phyloP scores from a whole-genome alignment of 2,113 vertebrate species.

The Tinamus guttatus region DNA sequence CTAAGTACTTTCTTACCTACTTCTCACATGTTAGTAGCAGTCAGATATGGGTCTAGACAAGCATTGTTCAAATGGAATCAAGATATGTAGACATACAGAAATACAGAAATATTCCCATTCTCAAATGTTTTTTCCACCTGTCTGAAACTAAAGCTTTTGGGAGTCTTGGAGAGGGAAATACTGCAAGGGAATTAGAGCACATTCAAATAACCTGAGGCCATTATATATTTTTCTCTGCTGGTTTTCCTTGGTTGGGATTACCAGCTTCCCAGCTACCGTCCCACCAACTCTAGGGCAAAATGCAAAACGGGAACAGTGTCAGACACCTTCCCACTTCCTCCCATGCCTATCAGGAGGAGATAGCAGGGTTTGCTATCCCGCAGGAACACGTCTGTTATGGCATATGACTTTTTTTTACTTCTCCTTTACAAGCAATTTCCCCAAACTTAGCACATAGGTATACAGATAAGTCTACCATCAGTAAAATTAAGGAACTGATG shows the following conservation, averaged over 20 bases:
- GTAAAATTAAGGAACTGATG: background rate
- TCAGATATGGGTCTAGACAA: background rate
- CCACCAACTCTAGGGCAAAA: background rate
- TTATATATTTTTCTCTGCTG: background rate
- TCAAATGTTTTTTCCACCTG: background rate
- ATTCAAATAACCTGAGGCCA: background rate
- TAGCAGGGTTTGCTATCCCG: background rate
- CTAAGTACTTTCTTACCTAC: background rate
- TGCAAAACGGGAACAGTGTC: slow-evolving; percentile 18
- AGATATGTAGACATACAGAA: background rate
- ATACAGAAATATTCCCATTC: background rate
- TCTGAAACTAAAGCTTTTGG: background rate
- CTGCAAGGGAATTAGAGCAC: background rate
- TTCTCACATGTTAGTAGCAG: background rate
- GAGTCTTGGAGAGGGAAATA: background rate
- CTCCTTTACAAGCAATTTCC: slow-evolving; percentile 11
- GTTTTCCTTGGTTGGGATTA: background rate
- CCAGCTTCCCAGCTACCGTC: background rate
- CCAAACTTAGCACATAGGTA: background rate
- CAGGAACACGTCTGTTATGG: background rate
- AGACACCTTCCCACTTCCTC: background rate
- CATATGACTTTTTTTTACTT: background rate
- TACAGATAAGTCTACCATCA: background rate
- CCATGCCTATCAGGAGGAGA: background rate
- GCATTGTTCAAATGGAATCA: background rate